A percentile compares a stretch with the other conserved stretches of the same genome.
Conservation (phyloP, 2,113 vertebrate species). For the Erpornis zantholeuca region DNA sequence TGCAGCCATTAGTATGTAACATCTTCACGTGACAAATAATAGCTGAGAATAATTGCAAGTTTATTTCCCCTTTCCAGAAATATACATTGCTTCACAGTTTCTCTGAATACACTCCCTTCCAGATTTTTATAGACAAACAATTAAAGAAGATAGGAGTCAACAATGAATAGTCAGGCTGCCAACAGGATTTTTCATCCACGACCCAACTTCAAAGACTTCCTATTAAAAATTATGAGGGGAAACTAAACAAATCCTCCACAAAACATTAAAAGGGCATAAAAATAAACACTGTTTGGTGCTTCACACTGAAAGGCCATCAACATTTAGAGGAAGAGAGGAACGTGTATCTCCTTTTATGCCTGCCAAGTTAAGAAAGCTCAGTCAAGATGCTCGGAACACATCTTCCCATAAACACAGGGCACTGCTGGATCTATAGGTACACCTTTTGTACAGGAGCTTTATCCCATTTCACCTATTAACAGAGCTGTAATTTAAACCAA, state of each 20-base stretch:
- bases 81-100: not conserved
- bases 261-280: slow-evolving; percentile 32
- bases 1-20: slow-evolving; percentile 15
- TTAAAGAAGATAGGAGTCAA: slow-evolving; percentile 3
- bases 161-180: slow-evolving; percentile 15
- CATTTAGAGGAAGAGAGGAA: not conserved
- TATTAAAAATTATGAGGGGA: slow-evolving; percentile 34
- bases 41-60: slow-evolving; percentile 20
- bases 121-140: slow-evolving; percentile 6
- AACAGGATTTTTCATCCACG: not conserved
- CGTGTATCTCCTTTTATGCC: not conserved
- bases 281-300: slow-evolving; percentile 28
- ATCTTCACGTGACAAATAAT: slow-evolving; percentile 25
- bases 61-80: slow-evolving; percentile 50
- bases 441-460: not conserved
- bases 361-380: not conserved
- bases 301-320: slow-evolving; percentile 34
- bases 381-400: not conserved
- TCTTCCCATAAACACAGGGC: not conserved
- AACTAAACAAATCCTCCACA: slow-evolving; percentile 28
- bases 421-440: not conserved
- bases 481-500: not conserved
- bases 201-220: slow-evolving; percentile 43
- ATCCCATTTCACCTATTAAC: not conserved
- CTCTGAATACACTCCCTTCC: slow-evolving; percentile 3